phyloP scores from a whole-genome alignment of 2,113 vertebrate species.

The Cynopterus brachyotis region DNA sequence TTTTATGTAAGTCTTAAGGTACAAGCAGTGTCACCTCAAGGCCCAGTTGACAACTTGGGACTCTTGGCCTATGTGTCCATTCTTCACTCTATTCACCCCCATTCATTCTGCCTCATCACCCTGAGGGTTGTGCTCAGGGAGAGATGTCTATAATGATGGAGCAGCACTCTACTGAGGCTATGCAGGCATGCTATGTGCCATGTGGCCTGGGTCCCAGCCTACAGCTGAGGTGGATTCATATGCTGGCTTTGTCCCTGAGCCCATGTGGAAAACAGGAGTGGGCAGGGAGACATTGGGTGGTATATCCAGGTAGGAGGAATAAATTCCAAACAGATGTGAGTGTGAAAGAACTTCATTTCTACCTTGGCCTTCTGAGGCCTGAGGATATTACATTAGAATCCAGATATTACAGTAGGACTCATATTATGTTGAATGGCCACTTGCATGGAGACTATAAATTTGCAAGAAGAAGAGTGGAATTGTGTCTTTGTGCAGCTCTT shows the following conservation, averaged over 20 bases:
- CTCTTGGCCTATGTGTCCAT: too few species aligned
- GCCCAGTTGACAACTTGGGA: neutral
- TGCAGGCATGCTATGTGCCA: accelerated
- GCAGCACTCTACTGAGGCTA: neutral
- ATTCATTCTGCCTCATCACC: neutral
- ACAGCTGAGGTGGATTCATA: neutral
- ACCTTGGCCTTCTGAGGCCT: neutral
- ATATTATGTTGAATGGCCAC: neutral
- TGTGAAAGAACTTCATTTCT: neutral
- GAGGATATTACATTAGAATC: neutral
- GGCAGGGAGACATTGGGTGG: neutral
- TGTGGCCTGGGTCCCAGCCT: neutral
- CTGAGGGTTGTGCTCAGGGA: neutral
- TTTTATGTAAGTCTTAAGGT: neutral
- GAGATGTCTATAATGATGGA: neutral
- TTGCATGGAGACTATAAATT: neutral
- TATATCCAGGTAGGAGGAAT: neutral
- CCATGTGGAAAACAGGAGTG: neutral
- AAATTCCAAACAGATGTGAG: neutral
- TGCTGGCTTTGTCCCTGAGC: neutral
- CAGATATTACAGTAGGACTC: neutral
- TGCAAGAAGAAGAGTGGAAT: neutral
- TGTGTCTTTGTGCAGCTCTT: neutral
- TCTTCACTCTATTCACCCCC: too few species aligned
- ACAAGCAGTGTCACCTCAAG: neutral